Evolutionary conservation across 2,888 invertebrate genomes (phyloP).

Genomic region (Catocala nupta): DNA sequence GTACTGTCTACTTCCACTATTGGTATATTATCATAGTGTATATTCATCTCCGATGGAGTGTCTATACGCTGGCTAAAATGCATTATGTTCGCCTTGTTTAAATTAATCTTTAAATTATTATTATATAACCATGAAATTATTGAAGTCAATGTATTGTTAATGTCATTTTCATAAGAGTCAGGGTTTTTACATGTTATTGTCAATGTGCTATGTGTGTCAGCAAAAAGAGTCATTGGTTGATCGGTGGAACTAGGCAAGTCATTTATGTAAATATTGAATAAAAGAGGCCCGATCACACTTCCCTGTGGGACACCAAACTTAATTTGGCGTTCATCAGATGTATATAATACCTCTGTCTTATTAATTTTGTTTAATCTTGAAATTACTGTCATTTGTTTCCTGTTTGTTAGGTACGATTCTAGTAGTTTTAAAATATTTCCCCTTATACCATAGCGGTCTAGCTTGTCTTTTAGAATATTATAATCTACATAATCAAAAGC

Average conservation of each 20-base stretch:
- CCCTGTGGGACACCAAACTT: conserved; percentile 1
- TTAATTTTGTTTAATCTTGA: neutral
- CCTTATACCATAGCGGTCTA: neutral
- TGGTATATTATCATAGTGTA: no score
- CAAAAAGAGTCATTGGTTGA: neutral
- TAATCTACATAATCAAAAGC: neutral
- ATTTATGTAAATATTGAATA: conserved; percentile 5
- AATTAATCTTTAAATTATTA: no score
- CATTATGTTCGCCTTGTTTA: no score
- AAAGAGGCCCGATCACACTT: conserved; percentile 1
- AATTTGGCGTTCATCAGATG: neutral
- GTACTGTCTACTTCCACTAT: no score
- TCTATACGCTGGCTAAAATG: no score
- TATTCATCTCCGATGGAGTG: no score
- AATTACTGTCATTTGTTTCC: neutral
- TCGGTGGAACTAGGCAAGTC: conserved; percentile 1
- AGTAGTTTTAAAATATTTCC: no score
- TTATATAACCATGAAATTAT: conserved; percentile 26
- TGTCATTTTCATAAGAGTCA: no score
- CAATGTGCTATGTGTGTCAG: no score
- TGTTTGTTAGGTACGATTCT: neutral
- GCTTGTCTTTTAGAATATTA: neutral
- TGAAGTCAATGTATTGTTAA: neutral
- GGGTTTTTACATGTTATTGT: no score
- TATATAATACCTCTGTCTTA: conserved; percentile 1